Evolutionary conservation across 2,797 vertebrate species (phyloP).

Genomic region (Pseudochromis fuscus): DNA sequence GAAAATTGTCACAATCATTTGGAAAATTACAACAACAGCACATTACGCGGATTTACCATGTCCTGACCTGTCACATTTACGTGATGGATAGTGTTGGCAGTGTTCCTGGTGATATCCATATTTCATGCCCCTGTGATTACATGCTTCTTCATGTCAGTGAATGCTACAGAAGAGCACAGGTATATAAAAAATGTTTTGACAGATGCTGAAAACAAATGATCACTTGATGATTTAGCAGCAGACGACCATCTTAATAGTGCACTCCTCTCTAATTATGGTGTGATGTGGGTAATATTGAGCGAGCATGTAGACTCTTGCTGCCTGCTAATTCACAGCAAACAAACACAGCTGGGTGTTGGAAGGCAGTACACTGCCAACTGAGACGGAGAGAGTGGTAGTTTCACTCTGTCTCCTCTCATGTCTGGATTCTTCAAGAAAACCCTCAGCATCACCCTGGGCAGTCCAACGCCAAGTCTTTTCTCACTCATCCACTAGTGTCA

Average conservation of each 20-base stretch:
- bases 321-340: slow-evolving; percentile 83
- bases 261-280: slow-evolving; percentile 80
- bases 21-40: slow-evolving; percentile 16
- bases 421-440: slow-evolving; percentile 61
- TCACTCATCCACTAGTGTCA: slow-evolving; percentile 29
- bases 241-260: slow-evolving; percentile 74
- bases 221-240: slow-evolving; percentile 67
- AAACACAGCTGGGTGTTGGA: slow-evolving; percentile 85
- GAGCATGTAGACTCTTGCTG: slow-evolving; percentile 78
- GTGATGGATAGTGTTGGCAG: slow-evolving; percentile 9
- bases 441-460: slow-evolving; percentile 51
- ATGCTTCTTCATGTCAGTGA: background rate
- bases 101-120: slow-evolving; percentile 1
- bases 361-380: slow-evolving; percentile 67
- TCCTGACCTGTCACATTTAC: slow-evolving; percentile 29
- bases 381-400: slow-evolving; percentile 65
- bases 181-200: slow-evolving; percentile 64
- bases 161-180: slow-evolving; percentile 26
- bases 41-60: slow-evolving; percentile 21
- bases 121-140: background rate
- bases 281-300: slow-evolving; percentile 79
- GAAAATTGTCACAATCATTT: slow-evolving; percentile 22
- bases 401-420: slow-evolving; percentile 62
- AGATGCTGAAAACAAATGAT: slow-evolving; percentile 62
- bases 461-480: slow-evolving; percentile 28